A percentile compares a stretch with the other conserved stretches of the same genome.
phyloP scores from a whole-genome alignment of 2,797 vertebrate species.

The Sebastes goodei region DNA sequence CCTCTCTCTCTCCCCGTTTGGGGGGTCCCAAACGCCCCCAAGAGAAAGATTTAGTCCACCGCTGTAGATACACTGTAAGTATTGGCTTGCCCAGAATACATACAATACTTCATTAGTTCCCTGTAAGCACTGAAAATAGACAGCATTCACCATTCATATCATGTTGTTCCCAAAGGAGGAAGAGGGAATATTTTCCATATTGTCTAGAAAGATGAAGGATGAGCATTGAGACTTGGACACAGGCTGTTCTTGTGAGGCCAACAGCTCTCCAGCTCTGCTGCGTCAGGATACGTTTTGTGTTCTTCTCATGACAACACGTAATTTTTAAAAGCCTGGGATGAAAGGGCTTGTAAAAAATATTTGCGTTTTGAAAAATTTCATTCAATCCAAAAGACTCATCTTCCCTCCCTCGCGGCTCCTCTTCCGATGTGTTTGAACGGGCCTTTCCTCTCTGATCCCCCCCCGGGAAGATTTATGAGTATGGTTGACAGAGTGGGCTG shows the following conservation, averaged over 20 bases:
- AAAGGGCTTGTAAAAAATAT: constrained; percentile 10
- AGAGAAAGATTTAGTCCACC: neutral
- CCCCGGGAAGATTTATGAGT: constrained; percentile 78
- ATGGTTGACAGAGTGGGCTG: constrained; percentile 71
- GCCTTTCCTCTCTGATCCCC: constrained; percentile 60
- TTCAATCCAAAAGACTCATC: constrained; percentile 35
- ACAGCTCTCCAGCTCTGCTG: neutral
- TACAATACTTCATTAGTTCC: neutral
- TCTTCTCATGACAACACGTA: constrained; percentile 21
- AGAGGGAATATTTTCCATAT: constrained; percentile 5
- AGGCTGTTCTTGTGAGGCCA: neutral
- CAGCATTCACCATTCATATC: neutral
- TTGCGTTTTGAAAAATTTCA: constrained; percentile 16
- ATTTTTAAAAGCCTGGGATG: constrained; percentile 18
- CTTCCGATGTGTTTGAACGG: constrained; percentile 74
- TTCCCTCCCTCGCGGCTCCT: constrained; percentile 50
- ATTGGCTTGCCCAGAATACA: neutral
- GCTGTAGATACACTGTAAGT: neutral
- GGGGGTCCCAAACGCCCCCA: neutral
- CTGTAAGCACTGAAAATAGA: neutral
- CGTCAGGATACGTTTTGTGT: neutral
- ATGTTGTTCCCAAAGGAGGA: constrained; percentile 2
- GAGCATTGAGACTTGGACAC: neutral
- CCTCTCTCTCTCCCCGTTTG: neutral
- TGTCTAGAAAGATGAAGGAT: constrained; percentile 25